Conservation (phyloP, 2,797 vertebrate genomes). For the Leuciscus waleckii region DNA sequence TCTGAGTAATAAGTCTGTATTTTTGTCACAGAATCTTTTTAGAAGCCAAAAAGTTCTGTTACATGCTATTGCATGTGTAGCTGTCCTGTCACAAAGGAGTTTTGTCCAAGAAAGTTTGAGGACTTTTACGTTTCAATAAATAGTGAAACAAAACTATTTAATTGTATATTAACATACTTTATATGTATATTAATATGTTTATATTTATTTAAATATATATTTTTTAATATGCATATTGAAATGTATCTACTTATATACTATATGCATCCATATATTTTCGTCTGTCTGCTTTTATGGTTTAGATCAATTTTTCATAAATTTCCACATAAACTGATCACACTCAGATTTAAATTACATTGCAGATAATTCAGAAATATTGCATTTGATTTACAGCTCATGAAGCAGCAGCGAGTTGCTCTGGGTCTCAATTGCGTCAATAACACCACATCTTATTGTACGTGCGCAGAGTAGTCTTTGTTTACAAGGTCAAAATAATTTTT, state of each 20-base stretch:
- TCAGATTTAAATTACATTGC: not conserved
- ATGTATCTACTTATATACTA: not conserved
- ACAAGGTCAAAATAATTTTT: constrained; percentile 58
- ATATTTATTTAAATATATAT: not conserved
- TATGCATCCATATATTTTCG: not conserved
- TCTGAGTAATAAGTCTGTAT: not conserved
- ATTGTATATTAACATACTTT: not conserved
- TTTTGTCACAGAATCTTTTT: constrained; percentile 16
- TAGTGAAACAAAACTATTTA: not conserved
- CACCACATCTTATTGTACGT: constrained; percentile 26
- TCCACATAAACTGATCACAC: not conserved
- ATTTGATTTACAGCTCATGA: not conserved
- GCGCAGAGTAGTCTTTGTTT: constrained; percentile 39
- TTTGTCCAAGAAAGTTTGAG: not conserved
- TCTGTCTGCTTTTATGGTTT: not conserved
- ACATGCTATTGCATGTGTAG: not conserved
- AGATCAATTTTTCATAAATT: not conserved
- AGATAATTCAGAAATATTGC: not conserved
- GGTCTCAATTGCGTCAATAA: not conserved
- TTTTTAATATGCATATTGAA: not conserved
- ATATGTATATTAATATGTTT: not conserved
- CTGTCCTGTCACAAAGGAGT: not conserved
- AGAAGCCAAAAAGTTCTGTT: not conserved
- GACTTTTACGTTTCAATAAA: not conserved
- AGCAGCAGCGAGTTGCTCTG: not conserved